Evolutionary conservation across 2,113 vertebrate genomes (phyloP), one percentile per base, ranked within the genome.

Genomic region (Chaenocephalus aceratus): DNA sequence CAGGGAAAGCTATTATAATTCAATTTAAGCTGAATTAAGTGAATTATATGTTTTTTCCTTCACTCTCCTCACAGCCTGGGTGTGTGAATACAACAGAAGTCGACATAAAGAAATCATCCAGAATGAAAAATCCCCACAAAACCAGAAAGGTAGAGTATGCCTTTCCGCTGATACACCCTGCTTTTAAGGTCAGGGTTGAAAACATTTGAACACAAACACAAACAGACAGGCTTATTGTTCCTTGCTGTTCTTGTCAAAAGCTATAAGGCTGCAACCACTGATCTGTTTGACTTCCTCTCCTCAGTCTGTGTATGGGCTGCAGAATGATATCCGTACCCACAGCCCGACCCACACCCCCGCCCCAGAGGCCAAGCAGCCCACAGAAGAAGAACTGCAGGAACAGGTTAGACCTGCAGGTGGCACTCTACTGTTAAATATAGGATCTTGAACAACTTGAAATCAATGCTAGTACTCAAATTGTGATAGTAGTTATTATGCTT

Each of bases 41-140:
- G 46, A 58, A 66, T 72, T 53, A 46, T 53, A 26, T 41, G 2
- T 11, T 79, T 61, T 83, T 77, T 67, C 85, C 44, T 59, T 62
- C 54, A 61, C 77, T 72, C 80, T 67, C 86, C 65, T 87, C 82
- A 85, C 76, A 99, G 98, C 98, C 98, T 85, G 98, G 98, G 77
- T 99, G 97, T 93, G 98, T 99, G 90, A 99, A 99, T 87, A 99
- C 98, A 46, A 99, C 97, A 49, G 98, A 99, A 95, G 97, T 98
- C 79, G 98, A 99, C 94, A 99, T 99, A 87, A 99, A 99, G 95
- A 99, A 99, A 84, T 99, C 98, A 48, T 99, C 97, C 86, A 96
- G 98, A 94, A 99, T 98, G 97, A 97, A 96, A 95, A 98, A 99
- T 82, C 98, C 97, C 41, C 97, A 99, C 93, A 98, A 98, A 96